These are phyloP conservation scores for Collichthys lucidus DNA, from an alignment of 2,113 vertebrate species.

Conservation along the genomic window DNA sequence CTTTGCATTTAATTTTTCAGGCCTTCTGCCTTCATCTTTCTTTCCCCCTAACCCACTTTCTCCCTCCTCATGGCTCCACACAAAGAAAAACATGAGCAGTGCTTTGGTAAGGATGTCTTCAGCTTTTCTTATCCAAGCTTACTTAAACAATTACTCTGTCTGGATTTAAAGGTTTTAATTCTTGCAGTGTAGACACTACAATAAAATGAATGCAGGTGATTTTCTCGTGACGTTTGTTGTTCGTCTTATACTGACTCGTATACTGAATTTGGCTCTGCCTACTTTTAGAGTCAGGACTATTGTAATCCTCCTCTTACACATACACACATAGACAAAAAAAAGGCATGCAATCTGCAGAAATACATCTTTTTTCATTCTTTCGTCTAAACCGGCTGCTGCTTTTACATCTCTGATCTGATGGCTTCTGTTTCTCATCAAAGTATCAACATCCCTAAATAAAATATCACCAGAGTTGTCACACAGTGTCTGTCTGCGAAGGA, in stretches of 20 bases:
- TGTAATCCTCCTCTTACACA: conserved; percentile 33
- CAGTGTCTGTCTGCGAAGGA: not conserved
- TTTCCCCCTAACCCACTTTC: conserved; percentile 50
- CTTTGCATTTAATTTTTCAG: conserved; percentile 73
- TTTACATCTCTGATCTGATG: conserved; percentile 12
- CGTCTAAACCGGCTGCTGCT: conserved; percentile 12
- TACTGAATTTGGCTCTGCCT: conserved; percentile 12
- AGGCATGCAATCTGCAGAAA: not conserved
- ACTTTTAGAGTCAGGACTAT: conserved; percentile 14
- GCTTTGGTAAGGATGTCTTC: conserved; percentile 44
- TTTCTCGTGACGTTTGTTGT: conserved; percentile 44
- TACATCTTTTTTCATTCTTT: conserved; percentile 5
- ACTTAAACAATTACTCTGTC: conserved; percentile 68
- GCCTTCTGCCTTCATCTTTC: conserved; percentile 53
- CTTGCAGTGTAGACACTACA: not conserved
- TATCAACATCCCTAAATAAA: not conserved
- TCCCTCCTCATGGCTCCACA: conserved; percentile 41
- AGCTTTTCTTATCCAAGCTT: conserved; percentile 54
- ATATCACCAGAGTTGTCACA: not conserved
- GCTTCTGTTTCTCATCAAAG: conserved; percentile 11
- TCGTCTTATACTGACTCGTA: not conserved
- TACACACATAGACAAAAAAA: conserved; percentile 9
- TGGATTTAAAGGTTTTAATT: conserved; percentile 54
- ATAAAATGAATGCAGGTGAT: conserved; percentile 44
- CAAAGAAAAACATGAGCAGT: conserved; percentile 44